phyloP scores from a whole-genome alignment of 2,888 invertebrate species.

The Drosophila merina region DNA sequence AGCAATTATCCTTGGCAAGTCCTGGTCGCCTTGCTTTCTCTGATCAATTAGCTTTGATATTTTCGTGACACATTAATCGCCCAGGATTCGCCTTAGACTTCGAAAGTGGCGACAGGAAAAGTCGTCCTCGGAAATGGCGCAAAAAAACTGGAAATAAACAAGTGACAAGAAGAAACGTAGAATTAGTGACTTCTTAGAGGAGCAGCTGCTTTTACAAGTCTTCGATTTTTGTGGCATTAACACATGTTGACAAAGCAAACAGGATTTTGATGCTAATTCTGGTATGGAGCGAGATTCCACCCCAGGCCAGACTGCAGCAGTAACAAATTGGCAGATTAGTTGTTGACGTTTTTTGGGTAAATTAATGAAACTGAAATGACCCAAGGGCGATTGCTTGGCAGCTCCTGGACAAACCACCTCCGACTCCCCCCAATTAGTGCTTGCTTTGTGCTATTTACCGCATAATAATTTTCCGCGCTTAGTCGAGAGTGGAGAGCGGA shows the following conservation, averaged over 20 bases:
- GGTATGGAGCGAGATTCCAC: conserved; percentile 4
- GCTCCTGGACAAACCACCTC: conserved; percentile 19
- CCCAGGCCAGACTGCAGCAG: conserved; percentile 47
- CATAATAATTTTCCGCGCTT: conserved; percentile 64
- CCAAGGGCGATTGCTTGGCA: conserved; percentile 51
- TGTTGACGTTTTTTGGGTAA: conserved; percentile 79
- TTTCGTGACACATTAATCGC: conserved; percentile 75
- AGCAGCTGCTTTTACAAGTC: conserved; percentile 47
- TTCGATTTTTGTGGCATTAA: conserved; percentile 75
- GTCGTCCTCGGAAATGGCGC: conserved; percentile 31
- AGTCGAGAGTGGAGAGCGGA: conserved; percentile 1
- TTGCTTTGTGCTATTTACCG: conserved; percentile 60
- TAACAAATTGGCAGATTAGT: conserved; percentile 82
- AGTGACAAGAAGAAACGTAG: conserved; percentile 3
- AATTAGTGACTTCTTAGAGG: conserved; percentile 9
- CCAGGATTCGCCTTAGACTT: conserved; percentile 33
- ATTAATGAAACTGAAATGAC: conserved; percentile 80
- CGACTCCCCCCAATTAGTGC: conserved; percentile 9
- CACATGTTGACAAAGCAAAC: conserved; percentile 82
- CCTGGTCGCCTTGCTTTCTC: conserved; percentile 28
- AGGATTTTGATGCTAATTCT: conserved; percentile 71
- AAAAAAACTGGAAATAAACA: conserved; percentile 53
- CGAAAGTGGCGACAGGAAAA: conserved; percentile 53
- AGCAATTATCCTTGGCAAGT: conserved; percentile 42
- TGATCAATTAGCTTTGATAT: conserved; percentile 79